Evolutionary conservation across 1,140 invertebrate genomes (phyloP), one percentile per base, ranked within the genome.

Genomic region (Lerema accius): DNA sequence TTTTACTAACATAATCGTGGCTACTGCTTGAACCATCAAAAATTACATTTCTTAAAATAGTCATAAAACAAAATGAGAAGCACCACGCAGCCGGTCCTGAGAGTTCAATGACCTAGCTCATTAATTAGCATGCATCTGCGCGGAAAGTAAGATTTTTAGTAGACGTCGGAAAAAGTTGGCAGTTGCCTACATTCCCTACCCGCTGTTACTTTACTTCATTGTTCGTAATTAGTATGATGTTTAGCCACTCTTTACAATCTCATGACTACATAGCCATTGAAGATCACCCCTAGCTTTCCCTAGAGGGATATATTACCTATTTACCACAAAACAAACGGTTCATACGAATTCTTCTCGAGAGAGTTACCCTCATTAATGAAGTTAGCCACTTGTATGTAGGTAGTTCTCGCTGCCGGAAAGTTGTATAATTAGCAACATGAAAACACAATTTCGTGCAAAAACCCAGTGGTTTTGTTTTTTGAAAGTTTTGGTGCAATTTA

Each of bases 401-500:
- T 58, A 43, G 63, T 69, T 63, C 67, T 56, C 63, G 65, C 50
- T 63, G 65, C 46, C 56, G 19, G 37, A 67, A 67, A 74, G 65
- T 74, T 68, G 51, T 63, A 53, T 73, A 70, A 74, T 74, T 71
- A 74, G 68, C 49, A 45, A 50, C 62, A 60, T 65, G 56, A 46
- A 65, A 73, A 73, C 62, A 62, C 59, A 70, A 67, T 73, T 69
- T 64, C 17, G 43, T 42, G 43, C 35, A 50, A 61, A 49, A 46
- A 35, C 11, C 35, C 26, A 39, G 48, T 45, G 59, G 26, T 53
- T 53, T 53, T 49, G 45, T 48, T 37, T 59, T 48, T 58, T 42
- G 11, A 32, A 60, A 39, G 40, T 32, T 48, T 60, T 60, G 7
- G 11, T 60, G n/a, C 43, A 28, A 9, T 26, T 15, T 37, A 19